Evolutionary conservation across 2,113 vertebrate species (phyloP).

Genomic region (Cynocephalus volans): DNA sequence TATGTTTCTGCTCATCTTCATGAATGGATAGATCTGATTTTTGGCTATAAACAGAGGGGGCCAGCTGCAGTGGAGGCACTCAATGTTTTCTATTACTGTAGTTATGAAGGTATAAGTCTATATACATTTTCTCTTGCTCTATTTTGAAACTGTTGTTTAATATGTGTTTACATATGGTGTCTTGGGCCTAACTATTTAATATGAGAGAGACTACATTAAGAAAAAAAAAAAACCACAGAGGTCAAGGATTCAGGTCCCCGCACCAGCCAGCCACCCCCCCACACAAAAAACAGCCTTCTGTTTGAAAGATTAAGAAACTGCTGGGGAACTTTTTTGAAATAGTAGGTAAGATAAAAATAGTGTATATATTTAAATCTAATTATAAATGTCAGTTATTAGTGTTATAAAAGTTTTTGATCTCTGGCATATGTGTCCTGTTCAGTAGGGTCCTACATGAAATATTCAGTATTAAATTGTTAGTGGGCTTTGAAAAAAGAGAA

Average conservation of each 20-base stretch:
- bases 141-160: constrained; percentile 6
- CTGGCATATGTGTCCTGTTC: neutral
- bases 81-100: constrained; percentile 99
- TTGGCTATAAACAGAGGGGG: constrained; percentile 97
- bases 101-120: constrained; percentile 92
- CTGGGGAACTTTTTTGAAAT: neutral
- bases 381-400: constrained; percentile 38
- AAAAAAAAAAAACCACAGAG: too few relatives aligned
- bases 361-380: constrained; percentile 3
- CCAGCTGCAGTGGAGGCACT: constrained; percentile 96
- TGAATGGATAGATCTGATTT: constrained; percentile 99
- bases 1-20: constrained; percentile 97
- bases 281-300: neutral
- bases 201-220: neutral
- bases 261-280: too few relatives aligned
- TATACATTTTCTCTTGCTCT: constrained; percentile 46
- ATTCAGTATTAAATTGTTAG: constrained; percentile 49
- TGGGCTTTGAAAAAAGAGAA: constrained; percentile 38
- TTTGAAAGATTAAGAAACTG: constrained; percentile 30
- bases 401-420: constrained; percentile 14
- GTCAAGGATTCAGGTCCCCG: too few relatives aligned
- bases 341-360: neutral
- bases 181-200: constrained; percentile 31
- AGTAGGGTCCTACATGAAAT: neutral
- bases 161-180: constrained; percentile 25